A percentile compares a stretch with the other conserved stretches of the same genome.
Conservation (phyloP, 1,140 invertebrate genomes). For the Pectinophora gossypiella region DNA sequence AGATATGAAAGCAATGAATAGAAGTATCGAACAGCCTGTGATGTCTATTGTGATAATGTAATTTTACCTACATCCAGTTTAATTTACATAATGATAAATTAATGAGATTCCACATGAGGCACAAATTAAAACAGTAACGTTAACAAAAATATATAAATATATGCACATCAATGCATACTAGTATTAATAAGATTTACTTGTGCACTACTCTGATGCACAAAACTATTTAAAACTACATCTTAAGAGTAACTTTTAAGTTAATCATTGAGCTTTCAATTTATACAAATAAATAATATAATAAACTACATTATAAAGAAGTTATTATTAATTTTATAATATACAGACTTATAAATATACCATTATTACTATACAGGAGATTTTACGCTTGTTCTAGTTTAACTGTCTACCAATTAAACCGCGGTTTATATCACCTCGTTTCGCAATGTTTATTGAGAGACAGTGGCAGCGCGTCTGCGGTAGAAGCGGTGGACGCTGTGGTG, state of each 20-base stretch:
- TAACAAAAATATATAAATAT: conserved; percentile 51
- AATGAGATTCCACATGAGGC: conserved; percentile 69
- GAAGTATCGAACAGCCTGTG: no score
- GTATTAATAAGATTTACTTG: conserved; percentile 56
- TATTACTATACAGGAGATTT: conserved; percentile 36
- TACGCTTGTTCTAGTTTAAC: conserved; percentile 17
- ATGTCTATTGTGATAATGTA: conserved; percentile 42
- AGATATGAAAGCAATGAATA: no score
- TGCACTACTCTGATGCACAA: conserved; percentile 54
- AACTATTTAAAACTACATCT: conserved; percentile 35
- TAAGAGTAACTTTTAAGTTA: conserved; percentile 66
- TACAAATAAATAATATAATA: conserved; percentile 70
- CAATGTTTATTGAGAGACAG: conserved; percentile 85
- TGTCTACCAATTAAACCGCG: conserved; percentile 20
- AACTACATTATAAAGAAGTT: conserved; percentile 38
- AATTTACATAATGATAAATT: conserved; percentile 30
- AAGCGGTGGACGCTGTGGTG: conserved; percentile 33
- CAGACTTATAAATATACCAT: conserved; percentile 31
- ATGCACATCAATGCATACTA: conserved; percentile 16
- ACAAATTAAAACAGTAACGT: conserved; percentile 60
- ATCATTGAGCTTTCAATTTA: conserved; percentile 71
- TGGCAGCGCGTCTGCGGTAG: conserved; percentile 51
- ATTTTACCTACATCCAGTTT: conserved; percentile 16
- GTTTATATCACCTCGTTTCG: conserved; percentile 89
- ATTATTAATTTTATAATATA: conserved; percentile 32